Base-by-base conservation (phyloP, 2,797 vertebrate genomes). In the Notolepis coatsorum region DNA sequence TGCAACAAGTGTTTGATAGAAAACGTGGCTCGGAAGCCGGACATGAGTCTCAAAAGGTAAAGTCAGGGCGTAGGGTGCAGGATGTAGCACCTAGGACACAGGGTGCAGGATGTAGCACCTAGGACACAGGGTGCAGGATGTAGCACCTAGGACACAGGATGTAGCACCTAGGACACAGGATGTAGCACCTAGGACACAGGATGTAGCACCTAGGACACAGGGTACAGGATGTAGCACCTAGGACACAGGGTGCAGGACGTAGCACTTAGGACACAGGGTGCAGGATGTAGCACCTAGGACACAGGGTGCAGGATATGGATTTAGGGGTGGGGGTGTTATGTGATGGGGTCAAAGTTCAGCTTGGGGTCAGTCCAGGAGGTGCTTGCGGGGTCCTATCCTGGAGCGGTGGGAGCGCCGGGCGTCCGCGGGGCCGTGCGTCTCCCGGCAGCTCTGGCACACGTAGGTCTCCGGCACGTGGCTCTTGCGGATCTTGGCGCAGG, bases 401-500 rank as follows among this genome's bases (percentile, higher is more conserved):
- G 97, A 97, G 18, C 97, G 96, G 87, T 94, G 95, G 7, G 97
- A 98, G n/a, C 97, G 96, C 13, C 97, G 95, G 80, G 96, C 95
- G 71, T 98, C 95, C 13, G 93, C 91, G 28, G 62, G 7, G 31
- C 76, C 89, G 72, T 96, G 93, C 39, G 92, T 92, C 85, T 97
- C 96, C 89, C 95, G 91, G 93, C 97, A 99, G 89, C 92, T 95
- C 90, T 98, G 97, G 89, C 97, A 99, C 66, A 96, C 88, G 37
- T 97, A 99, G 62, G 96, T 92, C 92, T 99, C 97, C 0, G 97
- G 97, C 50, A 99, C 97, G 0, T 98, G 97, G 17, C 96, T 97
- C 70, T 99, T 98, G 68, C 97, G 96, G 87, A 99, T 98, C 84
- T 99, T 99, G 31, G 97, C 97, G 7, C 97, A 99, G 5, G 97